Base-by-base conservation (phyloP, 1,140 invertebrate species). In the Zaprionus nigranus region DNA sequence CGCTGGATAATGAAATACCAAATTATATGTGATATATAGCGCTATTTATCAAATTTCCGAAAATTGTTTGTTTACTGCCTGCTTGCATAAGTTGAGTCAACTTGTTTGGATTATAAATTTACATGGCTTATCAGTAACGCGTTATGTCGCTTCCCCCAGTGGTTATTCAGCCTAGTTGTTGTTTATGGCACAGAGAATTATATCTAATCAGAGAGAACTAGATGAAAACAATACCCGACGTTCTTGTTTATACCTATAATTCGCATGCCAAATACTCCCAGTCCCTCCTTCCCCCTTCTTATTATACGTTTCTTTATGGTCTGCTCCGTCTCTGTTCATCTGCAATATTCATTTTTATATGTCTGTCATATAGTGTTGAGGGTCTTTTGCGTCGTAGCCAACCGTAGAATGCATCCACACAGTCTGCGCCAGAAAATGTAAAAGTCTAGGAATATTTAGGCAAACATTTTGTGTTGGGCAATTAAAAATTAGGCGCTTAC, bases 181-280 rank as follows among this genome's bases (percentile, higher is more conserved):
- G 56, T 54, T 54, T 73, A 63, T 40, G 30, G 22, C 34, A 11
- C 6, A 46, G 46, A 46, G 46, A 13, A 13, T 9, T 43, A 56
- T 65, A 65, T 65, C 63, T 65, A 43, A 65, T 65, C 63, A 65
- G 54, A 9, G 15, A 51, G 5, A 34, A 34, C 15, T 6, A 30
- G 46, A 38, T 59, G 56, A 66, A 73, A 66, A 66, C 64, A 74
- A 67, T 53, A 58, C 34, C 61, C 49, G 36, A 38, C 46, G 46
- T 15, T 60, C 34, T 34, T 57, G 60, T 70, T 70, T 63, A 68
- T 22, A 24, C 20, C 46, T 46, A 43, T 53, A 61, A 46, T 36
- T 56, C 51, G n/a, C 63, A 54, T 43, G 38, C 5, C 22, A 28
- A 34, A 36, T 28, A 53, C 30, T 34, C 9, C 9, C 34, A 4